phyloP scores from a whole-genome alignment of 2,797 vertebrate species.

The Gadopsis marmoratus region DNA sequence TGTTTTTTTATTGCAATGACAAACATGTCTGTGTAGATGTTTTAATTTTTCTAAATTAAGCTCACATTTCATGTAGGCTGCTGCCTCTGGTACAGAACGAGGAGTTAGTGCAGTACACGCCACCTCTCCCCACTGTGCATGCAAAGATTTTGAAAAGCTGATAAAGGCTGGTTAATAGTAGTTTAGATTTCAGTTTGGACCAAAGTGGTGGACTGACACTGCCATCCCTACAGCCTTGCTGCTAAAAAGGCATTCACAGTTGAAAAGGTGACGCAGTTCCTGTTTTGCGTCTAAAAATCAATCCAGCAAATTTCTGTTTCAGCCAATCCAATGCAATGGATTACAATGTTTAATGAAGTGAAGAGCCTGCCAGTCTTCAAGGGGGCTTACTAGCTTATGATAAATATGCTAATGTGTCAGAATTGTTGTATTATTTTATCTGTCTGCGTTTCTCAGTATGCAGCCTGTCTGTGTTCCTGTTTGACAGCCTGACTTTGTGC shows the following conservation, averaged over 20 bases:
- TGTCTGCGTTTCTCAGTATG: conserved; percentile 25
- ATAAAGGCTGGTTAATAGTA: not conserved
- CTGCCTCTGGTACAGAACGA: not conserved
- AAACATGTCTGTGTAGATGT: conserved; percentile 2
- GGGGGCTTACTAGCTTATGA: not conserved
- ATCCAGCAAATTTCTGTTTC: conserved; percentile 18
- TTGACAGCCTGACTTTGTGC: conserved; percentile 30
- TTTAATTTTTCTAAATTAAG: conserved; percentile 4
- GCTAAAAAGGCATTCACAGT: not conserved
- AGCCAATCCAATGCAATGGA: not conserved
- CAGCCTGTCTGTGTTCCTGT: conserved; percentile 8
- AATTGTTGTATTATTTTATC: not conserved
- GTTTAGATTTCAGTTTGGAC: not conserved
- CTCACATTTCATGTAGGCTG: conserved; percentile 15
- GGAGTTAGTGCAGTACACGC: not conserved
- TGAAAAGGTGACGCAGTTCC: conserved; percentile 35
- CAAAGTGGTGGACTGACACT: not conserved
- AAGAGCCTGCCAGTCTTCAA: not conserved
- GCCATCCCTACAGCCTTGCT: not conserved
- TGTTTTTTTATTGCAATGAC: not conserved
- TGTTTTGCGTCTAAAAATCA: conserved; percentile 8
- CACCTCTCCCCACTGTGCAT: not conserved
- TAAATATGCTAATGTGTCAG: not conserved
- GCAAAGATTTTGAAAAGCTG: not conserved
- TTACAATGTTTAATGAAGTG: not conserved